Base-by-base conservation (phyloP, 2,797 vertebrate species). In the Manis pentadactyla region DNA sequence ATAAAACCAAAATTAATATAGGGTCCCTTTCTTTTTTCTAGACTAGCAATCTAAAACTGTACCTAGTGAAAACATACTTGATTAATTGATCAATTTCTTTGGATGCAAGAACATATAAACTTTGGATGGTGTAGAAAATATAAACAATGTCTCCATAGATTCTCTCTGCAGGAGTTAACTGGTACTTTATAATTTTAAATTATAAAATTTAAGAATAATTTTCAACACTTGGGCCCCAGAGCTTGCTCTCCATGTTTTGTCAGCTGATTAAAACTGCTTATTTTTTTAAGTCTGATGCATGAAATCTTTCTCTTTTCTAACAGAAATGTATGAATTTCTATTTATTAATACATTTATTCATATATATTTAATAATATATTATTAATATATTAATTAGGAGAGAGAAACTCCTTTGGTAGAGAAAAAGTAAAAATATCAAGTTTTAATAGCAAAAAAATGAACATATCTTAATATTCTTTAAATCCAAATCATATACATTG, bases 401-500 rank as follows among this genome's bases (percentile, higher is more conserved):
- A 84, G 31, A 19, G 31, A 87, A 75, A 42, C 25, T 74, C 95
- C 21, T 57, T 71, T 78, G 53, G 53, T n/a, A 64, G 75, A 69
- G 46, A 81, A 89, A 88, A 63, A 69, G 61, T 84, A 85, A 93
- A 37, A 71, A 39, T 69, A 53, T 68, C 74, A 84, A 4, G 78
- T 95, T 90, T 97, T 81, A 87, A 79, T 77, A 15, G 5, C 83
- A 87, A 86, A 96, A 53, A 51, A 61, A 64, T 82, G 7, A 55
- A 92, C 51, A 42, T 77, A 42, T 53, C 34, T 84, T 93, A 82
- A 96, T 46, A 94, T 77, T 85, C 74, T 95, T 94, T 87, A 90
- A 94, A 86, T 91, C n/a, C 93, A 94, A 93, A 63, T 68, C 9
- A 63, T 34, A 31, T 18, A 27, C 37, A 87, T n/a, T 75, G n/a